Evolutionary conservation across 1,140 invertebrate species (phyloP).

Genomic region (Drosophila baimaii): DNA sequence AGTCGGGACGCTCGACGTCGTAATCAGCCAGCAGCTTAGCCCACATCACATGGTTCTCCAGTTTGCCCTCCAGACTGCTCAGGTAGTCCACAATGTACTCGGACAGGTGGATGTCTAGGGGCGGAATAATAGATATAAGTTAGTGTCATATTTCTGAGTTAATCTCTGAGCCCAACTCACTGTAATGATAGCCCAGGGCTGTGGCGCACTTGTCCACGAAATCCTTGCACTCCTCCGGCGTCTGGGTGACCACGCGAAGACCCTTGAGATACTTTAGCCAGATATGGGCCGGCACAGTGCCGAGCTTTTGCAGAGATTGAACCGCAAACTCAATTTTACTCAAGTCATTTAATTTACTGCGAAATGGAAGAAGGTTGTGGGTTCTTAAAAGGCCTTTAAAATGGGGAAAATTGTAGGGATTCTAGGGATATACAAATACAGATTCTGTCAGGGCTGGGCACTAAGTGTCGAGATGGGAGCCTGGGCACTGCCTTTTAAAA

Average conservation of each 20-base stretch:
- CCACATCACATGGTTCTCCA: conserved; percentile 36
- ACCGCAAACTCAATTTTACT: conserved; percentile 40
- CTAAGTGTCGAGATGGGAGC: too few relatives aligned
- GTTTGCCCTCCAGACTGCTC: not conserved
- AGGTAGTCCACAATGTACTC: conserved; percentile 43
- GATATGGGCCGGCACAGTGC: conserved; percentile 49
- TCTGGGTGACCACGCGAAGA: conserved; percentile 49
- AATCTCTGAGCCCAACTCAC: too few relatives aligned
- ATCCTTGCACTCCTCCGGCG: conserved; percentile 17
- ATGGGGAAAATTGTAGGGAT: not conserved
- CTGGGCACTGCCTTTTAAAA: too few relatives aligned
- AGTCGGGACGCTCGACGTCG: conserved; percentile 50
- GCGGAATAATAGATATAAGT: not conserved
- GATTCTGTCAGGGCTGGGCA: too few relatives aligned
- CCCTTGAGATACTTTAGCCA: conserved; percentile 58
- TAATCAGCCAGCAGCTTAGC: conserved; percentile 55
- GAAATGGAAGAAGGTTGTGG: too few relatives aligned
- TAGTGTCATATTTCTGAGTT: too few relatives aligned
- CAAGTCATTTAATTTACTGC: conserved; percentile 51
- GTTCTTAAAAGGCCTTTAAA: not conserved
- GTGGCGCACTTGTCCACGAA: conserved; percentile 38
- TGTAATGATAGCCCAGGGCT: conserved; percentile 44
- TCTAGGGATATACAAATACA: too few relatives aligned
- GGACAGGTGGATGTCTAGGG: conserved; percentile 50
- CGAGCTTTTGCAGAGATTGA: not conserved